Base-by-base conservation (phyloP, 2,113 vertebrate genomes). In the Limnothrissa miodon region DNA sequence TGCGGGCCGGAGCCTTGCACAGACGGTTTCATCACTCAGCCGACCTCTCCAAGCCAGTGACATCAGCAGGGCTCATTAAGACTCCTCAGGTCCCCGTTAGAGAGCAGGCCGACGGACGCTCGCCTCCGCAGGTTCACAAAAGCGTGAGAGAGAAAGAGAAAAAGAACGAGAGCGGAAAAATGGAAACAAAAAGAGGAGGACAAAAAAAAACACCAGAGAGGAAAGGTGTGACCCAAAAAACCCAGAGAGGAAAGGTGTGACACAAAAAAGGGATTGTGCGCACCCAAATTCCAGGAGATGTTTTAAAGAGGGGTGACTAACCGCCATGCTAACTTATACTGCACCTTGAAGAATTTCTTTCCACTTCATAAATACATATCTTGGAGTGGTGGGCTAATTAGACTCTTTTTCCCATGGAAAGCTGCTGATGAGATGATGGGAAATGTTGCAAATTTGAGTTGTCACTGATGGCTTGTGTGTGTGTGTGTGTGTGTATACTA, bases 161-260 rank as follows among this genome's bases (percentile, higher is more conserved):
- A 42, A 42, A 4, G 62, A 70, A 29, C 33, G 29, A 36, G 25
- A 70, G 66, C 11, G 66, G 29, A 23, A 10, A 36, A 89, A 85
- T 44, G 66, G 3, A 7, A 39, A 62, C 1, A 53, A 36, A 17
- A 53, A 46, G 15, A 25, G 17, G 13, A 36, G 1, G 5, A 9
- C 46, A 46, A 83, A 23, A 80, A 83, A 29, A 44, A 15, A 23
- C 85, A 86, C 91, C 87, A 91, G 90, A 90, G 86, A 89, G 88
- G 89, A 48, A 83, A 91, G 89, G 90, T 90, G 88, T 87, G 88
- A 89, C 82, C n/a, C 3, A 44, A 23, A 36, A 15, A 23, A 86
- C 86, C 91, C 87, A 91, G 90, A 90, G 86, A 89, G 88, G 89
- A 48, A 83, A 91, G 89, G 90, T 90, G 88, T 87, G 88, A 89